phyloP scores from a whole-genome alignment of 2,113 vertebrate genomes.

The Panthera uncia region DNA sequence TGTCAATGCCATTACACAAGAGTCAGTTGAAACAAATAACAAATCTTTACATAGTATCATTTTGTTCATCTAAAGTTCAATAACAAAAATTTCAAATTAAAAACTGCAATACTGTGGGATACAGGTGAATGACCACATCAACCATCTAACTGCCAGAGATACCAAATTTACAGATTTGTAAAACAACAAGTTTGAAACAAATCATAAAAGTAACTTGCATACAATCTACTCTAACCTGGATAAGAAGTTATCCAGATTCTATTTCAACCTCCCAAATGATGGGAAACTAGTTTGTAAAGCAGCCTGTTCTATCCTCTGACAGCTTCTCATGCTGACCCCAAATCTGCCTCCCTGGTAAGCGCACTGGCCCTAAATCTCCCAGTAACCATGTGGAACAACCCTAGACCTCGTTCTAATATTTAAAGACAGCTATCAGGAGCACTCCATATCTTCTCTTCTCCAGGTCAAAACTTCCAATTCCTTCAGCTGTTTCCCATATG shows the following conservation, averaged over 20 bases:
- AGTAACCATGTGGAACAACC: not conserved
- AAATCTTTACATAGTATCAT: not conserved
- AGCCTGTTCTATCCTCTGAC: not conserved
- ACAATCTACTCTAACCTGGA: not conserved
- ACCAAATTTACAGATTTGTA: slow-evolving; percentile 30
- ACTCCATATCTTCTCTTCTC: not conserved
- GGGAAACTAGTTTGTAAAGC: not conserved
- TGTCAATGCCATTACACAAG: not conserved
- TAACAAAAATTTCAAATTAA: slow-evolving; percentile 29
- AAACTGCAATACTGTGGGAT: not conserved
- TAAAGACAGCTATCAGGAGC: not conserved
- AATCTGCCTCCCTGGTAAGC: not conserved
- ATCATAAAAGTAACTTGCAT: not conserved
- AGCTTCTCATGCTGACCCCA: not conserved
- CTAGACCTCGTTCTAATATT: not conserved
- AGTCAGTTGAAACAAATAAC: not conserved
- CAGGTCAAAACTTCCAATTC: not conserved
- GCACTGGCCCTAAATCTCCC: not conserved
- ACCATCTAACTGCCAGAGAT: not conserved
- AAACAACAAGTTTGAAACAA: slow-evolving; percentile 31
- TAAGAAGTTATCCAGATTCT: not conserved
- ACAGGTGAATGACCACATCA: not conserved
- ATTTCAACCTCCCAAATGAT: not conserved
- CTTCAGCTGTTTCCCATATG: not conserved
- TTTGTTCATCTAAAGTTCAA: not conserved